Conservation (phyloP, 1,140 invertebrate species). For the Drosophila simulans region DNA sequence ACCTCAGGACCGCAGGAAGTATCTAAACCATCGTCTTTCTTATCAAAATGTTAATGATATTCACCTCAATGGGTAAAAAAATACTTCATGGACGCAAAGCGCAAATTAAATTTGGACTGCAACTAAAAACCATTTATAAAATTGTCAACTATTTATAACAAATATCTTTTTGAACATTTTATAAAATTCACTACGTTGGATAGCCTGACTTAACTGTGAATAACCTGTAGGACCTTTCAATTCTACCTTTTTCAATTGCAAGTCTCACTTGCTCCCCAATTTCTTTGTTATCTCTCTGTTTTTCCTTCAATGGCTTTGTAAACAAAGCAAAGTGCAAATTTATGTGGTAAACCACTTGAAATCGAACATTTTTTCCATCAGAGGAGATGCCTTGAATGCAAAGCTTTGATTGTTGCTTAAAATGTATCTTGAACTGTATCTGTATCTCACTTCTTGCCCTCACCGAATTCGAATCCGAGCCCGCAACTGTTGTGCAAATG, state of each 20-base stretch:
- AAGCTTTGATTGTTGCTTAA: constrained; percentile 68
- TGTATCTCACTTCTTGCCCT: constrained; percentile 47
- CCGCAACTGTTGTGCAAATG: constrained; percentile 59
- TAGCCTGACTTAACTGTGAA: constrained; percentile 10
- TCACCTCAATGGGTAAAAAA: constrained; percentile 39
- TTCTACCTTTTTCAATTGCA: constrained; percentile 29
- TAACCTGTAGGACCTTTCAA: constrained; percentile 14
- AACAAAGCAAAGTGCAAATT: constrained; percentile 74
- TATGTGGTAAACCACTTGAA: constrained; percentile 66
- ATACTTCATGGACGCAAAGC: constrained; percentile 15
- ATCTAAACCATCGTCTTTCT: constrained; percentile 8
- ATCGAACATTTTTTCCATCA: constrained; percentile 34
- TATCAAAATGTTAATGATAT: constrained; percentile 19
- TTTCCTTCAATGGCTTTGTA: constrained; percentile 48
- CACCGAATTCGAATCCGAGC: constrained; percentile 15
- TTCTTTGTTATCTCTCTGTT: constrained; percentile 14
- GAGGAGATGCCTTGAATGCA: constrained; percentile 42
- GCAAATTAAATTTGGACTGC: not conserved
- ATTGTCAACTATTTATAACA: no score
- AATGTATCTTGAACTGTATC: constrained; percentile 55
- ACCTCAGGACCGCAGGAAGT: not conserved
- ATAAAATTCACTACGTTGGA: not conserved
- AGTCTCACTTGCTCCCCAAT: constrained; percentile 1
- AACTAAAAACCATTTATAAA: no score
- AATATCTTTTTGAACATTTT: not conserved